These are phyloP conservation scores for Dicrostonyx torquatus DNA, from an alignment of 2,797 vertebrate species.

Conservation along the genomic window DNA sequence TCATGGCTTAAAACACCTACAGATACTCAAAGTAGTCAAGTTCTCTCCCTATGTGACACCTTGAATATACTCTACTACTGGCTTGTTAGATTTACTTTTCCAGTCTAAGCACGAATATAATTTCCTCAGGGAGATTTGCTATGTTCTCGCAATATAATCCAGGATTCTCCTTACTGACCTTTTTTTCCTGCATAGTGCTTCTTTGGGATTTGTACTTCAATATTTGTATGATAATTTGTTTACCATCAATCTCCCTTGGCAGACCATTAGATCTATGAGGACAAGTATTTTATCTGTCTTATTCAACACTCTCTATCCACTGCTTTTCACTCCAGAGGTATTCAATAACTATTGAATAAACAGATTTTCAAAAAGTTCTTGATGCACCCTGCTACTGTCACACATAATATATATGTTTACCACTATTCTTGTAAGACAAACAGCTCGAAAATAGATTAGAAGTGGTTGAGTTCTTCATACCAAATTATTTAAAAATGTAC, in stretches of 20 bases:
- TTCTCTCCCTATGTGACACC: neutral
- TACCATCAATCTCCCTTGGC: neutral
- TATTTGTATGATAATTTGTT: slow-evolving; percentile 14
- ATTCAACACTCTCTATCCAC: neutral
- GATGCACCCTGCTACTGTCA: neutral
- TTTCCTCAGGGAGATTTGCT: neutral
- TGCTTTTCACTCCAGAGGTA: neutral
- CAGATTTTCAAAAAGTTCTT: slow-evolving; percentile 53
- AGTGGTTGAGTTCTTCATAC: neutral
- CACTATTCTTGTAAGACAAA: slow-evolving; percentile 27
- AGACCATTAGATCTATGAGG: slow-evolving; percentile 20
- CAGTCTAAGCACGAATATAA: slow-evolving; percentile 37
- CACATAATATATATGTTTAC: neutral
- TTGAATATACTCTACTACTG: neutral
- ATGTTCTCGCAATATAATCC: neutral
- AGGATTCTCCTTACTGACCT: slow-evolving; percentile 19
- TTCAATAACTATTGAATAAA: neutral
- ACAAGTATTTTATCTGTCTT: slow-evolving; percentile 21
- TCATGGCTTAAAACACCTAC: slow-evolving; percentile 40
- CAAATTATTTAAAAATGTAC: slow-evolving; percentile 51
- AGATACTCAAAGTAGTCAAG: slow-evolving; percentile 18
- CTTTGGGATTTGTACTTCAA: neutral
- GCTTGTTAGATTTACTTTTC: neutral
- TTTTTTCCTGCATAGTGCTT: slow-evolving; percentile 22
- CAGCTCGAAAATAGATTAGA: neutral